phyloP scores from a whole-genome alignment of 2,888 invertebrate genomes.

The Drosophila eohydei region DNA sequence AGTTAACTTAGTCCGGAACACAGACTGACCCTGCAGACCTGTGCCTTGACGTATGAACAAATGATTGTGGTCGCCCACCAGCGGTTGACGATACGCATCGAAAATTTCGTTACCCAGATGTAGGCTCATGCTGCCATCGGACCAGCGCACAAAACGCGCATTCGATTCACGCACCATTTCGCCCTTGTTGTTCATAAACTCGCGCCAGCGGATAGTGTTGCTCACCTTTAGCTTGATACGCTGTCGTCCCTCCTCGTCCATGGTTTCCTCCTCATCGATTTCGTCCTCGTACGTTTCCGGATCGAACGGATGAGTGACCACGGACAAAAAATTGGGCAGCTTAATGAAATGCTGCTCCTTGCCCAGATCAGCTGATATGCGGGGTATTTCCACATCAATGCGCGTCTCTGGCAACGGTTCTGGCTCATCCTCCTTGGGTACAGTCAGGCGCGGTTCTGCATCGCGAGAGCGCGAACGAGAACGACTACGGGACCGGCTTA shows the following conservation, averaged over 20 bases:
- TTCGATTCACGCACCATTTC: constrained; percentile 95
- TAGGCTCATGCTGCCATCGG: constrained; percentile 98
- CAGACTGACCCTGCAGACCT: constrained; percentile 98
- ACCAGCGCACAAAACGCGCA: constrained; percentile 98
- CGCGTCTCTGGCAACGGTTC: constrained; percentile 95
- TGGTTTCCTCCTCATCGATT: constrained; percentile 98
- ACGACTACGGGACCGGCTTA: constrained; percentile 70
- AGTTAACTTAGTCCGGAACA: constrained; percentile 97
- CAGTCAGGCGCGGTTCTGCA: constrained; percentile 66
- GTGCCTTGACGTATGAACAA: constrained; percentile 99
- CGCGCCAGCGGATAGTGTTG: constrained; percentile 98
- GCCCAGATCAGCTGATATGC: constrained; percentile 96
- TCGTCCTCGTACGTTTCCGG: constrained; percentile 98
- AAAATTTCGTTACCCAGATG: constrained; percentile 99
- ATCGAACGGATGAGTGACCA: constrained; percentile 98
- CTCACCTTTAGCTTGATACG: constrained; percentile 96
- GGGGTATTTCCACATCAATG: constrained; percentile 98
- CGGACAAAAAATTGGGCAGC: constrained; percentile 98
- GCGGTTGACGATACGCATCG: constrained; percentile 97
- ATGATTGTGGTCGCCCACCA: constrained; percentile 98
- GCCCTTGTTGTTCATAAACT: constrained; percentile 92
- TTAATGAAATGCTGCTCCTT: constrained; percentile 98
- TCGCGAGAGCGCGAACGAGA: constrained; percentile 80
- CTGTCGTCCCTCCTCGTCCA: constrained; percentile 97
- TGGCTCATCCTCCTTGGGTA: constrained; percentile 87